These are phyloP conservation scores for Melanerpes formicivorus DNA, from an alignment of 2,113 vertebrate species.

Conservation along the genomic window DNA sequence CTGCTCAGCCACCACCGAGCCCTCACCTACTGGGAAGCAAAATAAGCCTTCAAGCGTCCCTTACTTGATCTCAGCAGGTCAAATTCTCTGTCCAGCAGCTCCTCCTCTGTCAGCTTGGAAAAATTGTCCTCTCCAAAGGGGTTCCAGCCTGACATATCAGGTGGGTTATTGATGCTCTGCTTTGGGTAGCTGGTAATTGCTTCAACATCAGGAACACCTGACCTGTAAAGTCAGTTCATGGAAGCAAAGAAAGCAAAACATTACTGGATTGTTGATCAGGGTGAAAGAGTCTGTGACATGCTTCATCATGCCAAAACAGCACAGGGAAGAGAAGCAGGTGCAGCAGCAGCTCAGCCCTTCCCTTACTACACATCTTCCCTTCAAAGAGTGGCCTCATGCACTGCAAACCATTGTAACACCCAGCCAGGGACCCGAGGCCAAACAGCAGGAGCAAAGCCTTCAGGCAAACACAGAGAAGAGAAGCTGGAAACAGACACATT, in stretches of 20 bases:
- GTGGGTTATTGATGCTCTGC: slow-evolving; percentile 86
- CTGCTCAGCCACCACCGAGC: slow-evolving; percentile 55
- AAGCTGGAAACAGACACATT: neutral
- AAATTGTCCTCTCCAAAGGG: slow-evolving; percentile 98
- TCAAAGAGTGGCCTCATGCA: too few relatives aligned
- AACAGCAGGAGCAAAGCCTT: neutral
- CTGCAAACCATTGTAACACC: neutral
- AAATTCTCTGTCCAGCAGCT: slow-evolving; percentile 96
- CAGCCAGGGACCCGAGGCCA: neutral
- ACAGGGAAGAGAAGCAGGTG: neutral
- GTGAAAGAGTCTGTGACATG: neutral
- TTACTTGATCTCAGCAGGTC: slow-evolving; percentile 98
- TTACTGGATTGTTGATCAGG: neutral
- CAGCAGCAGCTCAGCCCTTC: neutral
- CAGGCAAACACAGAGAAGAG: neutral
- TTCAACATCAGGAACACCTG: slow-evolving; percentile 77
- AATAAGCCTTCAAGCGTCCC: slow-evolving; percentile 87
- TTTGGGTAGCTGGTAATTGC: slow-evolving; percentile 70
- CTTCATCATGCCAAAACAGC: neutral
- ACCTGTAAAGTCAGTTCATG: slow-evolving; percentile 60
- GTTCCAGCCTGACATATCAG: slow-evolving; percentile 99
- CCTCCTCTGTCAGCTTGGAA: slow-evolving; percentile 94
- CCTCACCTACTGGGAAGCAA: slow-evolving; percentile 80
- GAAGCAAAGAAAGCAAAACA: neutral
- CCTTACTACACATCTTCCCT: too few relatives aligned